A percentile compares a stretch with the other conserved stretches of the same genome.
Conservation (phyloP, 2,797 vertebrate genomes). For the Leucoraja ocellata region DNA sequence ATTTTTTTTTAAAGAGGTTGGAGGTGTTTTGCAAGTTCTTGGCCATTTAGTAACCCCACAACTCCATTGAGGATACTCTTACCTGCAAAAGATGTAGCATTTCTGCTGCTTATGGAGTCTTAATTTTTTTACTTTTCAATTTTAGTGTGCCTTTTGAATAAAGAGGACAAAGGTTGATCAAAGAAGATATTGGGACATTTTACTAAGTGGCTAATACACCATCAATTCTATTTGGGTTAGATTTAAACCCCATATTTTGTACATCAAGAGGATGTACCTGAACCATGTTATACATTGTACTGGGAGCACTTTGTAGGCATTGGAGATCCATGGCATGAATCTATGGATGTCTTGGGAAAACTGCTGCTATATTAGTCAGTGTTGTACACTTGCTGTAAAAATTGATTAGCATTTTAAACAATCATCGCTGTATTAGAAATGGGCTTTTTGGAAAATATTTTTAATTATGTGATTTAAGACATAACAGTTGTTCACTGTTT, state of each 20-base stretch:
- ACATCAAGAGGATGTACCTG: constrained; percentile 50
- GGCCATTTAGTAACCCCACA: constrained; percentile 12
- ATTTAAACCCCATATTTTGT: constrained; percentile 57
- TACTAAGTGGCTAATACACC: constrained; percentile 51
- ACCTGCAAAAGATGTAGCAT: constrained; percentile 12
- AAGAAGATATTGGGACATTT: constrained; percentile 18
- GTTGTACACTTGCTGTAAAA: constrained; percentile 71
- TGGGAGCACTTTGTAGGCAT: constrained; percentile 94
- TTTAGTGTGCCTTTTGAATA: constrained; percentile 30
- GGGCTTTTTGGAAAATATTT: constrained; percentile 54
- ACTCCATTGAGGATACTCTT: constrained; percentile 3
- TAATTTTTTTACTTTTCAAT: constrained; percentile 23
- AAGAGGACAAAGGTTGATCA: constrained; percentile 26
- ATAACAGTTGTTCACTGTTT: constrained; percentile 39
- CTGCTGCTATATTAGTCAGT: constrained; percentile 87
- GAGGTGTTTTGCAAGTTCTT: not conserved
- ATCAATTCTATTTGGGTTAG: constrained; percentile 70
- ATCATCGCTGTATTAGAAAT: constrained; percentile 64
- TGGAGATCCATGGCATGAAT: constrained; percentile 58
- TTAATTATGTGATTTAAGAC: constrained; percentile 59
- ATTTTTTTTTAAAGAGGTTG: not conserved
- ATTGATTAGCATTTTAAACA: constrained; percentile 83
- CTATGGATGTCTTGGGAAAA: constrained; percentile 67
- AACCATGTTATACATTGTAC: constrained; percentile 61
- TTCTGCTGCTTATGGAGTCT: not conserved